Conservation (phyloP, 2,797 vertebrate genomes). For the Potorous gilbertii region DNA sequence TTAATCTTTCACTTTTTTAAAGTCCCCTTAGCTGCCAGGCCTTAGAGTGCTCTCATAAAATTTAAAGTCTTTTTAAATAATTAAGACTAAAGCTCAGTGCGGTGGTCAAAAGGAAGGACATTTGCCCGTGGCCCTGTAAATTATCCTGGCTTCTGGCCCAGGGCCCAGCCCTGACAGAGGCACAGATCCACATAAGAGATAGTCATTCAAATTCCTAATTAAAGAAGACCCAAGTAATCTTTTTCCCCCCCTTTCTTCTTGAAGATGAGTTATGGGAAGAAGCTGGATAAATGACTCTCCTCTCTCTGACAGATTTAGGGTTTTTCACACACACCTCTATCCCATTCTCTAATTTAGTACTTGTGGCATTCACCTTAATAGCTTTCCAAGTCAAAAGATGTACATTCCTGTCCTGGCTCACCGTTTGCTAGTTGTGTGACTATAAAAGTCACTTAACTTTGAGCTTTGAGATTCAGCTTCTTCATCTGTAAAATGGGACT, state of each 20-base stretch:
- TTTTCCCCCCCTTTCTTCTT: background rate
- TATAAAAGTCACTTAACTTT: background rate
- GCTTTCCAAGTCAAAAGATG: background rate
- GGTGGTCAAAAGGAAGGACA: conserved; percentile 61
- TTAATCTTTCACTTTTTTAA: conserved; percentile 55
- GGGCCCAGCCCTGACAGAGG: background rate
- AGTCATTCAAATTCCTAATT: background rate
- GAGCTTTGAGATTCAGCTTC: conserved; percentile 13
- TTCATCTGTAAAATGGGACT: conserved; percentile 34
- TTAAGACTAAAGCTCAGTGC: conserved; percentile 68
- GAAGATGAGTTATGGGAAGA: conserved; percentile 36
- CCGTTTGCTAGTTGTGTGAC: background rate
- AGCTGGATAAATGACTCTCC: background rate
- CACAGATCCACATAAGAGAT: background rate
- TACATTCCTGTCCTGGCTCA: background rate
- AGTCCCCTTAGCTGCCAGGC: conserved; percentile 56
- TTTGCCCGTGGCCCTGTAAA: conserved; percentile 61
- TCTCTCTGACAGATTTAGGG: background rate
- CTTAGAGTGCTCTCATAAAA: conserved; percentile 65
- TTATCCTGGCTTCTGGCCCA: conserved; percentile 43
- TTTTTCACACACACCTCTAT: background rate
- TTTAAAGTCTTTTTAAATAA: conserved; percentile 75
- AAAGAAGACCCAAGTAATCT: background rate
- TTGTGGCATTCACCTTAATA: background rate
- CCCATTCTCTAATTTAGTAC: background rate